phyloP scores from a whole-genome alignment of 2,888 invertebrate species.

The Drosophila macrospina region DNA sequence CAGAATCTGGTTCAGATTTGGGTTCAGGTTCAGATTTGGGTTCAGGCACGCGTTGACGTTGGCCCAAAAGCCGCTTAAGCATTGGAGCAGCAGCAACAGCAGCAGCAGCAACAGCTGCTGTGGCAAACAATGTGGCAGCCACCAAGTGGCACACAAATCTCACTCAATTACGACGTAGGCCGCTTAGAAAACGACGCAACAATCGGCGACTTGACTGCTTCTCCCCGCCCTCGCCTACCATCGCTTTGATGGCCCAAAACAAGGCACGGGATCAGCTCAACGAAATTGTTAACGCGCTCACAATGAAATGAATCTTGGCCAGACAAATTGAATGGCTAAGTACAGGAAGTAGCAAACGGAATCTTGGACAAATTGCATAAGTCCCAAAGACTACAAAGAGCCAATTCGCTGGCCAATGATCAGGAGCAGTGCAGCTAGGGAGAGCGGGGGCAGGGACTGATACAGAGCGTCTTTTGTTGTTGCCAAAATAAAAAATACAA shows the following conservation, averaged over 20 bases:
- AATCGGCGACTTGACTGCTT: conserved; percentile 48
- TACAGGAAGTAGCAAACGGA: conserved; percentile 60
- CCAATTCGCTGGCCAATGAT: conserved; percentile 29
- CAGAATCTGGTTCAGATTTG: background rate
- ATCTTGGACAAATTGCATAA: conserved; percentile 65
- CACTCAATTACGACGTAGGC: conserved; percentile 24
- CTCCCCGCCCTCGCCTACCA: conserved; percentile 10
- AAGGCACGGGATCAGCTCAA: conserved; percentile 24
- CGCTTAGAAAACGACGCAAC: conserved; percentile 36
- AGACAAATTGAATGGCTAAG: conserved; percentile 46
- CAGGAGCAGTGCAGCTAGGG: conserved; percentile 1
- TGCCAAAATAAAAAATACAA: conserved; percentile 39
- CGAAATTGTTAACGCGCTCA: conserved; percentile 33
- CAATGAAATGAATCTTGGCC: conserved; percentile 22
- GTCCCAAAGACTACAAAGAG: conserved; percentile 39
- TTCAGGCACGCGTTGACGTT: conserved; percentile 44
- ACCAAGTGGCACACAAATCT: conserved; percentile 62
- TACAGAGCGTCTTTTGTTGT: conserved; percentile 34
- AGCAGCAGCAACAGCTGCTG: conserved; percentile 38
- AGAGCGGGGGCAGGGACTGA: conserved; percentile 1
- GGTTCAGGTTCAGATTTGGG: background rate
- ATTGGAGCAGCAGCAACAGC: conserved; percentile 5
- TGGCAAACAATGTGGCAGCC: conserved; percentile 33
- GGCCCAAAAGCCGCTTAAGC: conserved; percentile 54
- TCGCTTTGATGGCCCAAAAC: conserved; percentile 5